A percentile compares a stretch with the other conserved stretches of the same genome.
Conservation (phyloP, 92 coral and sea anemone genomes). For the Virgularia gustaviana region DNA sequence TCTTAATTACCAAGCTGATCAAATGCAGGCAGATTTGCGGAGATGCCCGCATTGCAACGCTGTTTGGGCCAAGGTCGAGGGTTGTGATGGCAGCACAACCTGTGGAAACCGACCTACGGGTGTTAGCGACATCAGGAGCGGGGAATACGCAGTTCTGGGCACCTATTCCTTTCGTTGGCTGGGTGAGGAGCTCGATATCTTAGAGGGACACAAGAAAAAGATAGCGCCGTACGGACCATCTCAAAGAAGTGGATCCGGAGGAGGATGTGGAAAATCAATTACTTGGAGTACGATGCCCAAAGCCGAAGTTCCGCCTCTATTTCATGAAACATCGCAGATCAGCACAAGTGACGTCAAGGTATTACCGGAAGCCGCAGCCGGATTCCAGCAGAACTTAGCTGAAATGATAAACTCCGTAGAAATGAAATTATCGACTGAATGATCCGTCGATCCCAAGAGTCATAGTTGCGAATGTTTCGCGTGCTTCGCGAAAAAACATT, state of each 20-base stretch:
- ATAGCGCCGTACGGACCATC: neutral
- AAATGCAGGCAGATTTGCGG: constrained; percentile 47
- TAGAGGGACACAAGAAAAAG: neutral
- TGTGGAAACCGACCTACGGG: constrained; percentile 30
- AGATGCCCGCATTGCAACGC: constrained; percentile 39
- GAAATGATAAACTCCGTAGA: neutral
- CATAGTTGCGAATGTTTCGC: too few species aligned
- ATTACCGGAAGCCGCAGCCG: constrained; percentile 36
- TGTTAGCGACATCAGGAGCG: constrained; percentile 38
- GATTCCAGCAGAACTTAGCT: neutral
- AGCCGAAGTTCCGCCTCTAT: constrained; percentile 25
- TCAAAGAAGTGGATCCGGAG: neutral
- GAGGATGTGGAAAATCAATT: constrained; percentile 40
- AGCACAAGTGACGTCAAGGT: constrained; percentile 42
- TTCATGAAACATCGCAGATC: constrained; percentile 30
- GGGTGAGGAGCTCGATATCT: neutral
- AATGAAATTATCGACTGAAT: too few species aligned
- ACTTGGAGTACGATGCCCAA: constrained; percentile 36
- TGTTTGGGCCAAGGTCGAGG: constrained; percentile 45
- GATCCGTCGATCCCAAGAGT: too few species aligned
- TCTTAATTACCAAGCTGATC: constrained; percentile 49
- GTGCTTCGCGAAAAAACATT: too few species aligned
- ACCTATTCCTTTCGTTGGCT: constrained; percentile 39
- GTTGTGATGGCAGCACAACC: constrained; percentile 42
- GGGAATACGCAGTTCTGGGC: constrained; percentile 41